A percentile compares a stretch with the other conserved stretches of the same genome.
These are phyloP conservation scores for Listrodromus nycthemerus DNA, from an alignment of 2,888 invertebrate genomes.

Conservation along the genomic window DNA sequence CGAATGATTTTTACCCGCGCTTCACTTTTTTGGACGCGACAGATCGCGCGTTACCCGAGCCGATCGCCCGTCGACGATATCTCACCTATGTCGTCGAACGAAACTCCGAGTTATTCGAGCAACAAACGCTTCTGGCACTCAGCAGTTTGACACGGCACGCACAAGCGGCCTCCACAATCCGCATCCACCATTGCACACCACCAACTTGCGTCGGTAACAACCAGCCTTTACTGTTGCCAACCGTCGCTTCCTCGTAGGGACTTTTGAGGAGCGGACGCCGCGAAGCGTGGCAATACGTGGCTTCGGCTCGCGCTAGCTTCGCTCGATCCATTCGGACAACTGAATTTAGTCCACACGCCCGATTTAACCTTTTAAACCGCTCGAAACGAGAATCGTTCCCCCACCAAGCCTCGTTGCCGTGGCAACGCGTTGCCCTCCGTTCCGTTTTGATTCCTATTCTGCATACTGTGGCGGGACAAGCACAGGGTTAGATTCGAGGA, in stretches of 20 bases:
- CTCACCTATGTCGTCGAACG: constrained; percentile 59
- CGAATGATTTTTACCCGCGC: constrained; percentile 62
- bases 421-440: constrained; percentile 21
- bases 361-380: neutral
- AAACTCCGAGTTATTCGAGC: constrained; percentile 39
- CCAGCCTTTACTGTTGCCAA: constrained; percentile 58
- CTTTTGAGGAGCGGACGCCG: constrained; percentile 48
- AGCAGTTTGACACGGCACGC: constrained; percentile 73
- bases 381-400: neutral
- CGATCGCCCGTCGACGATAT: constrained; percentile 24
- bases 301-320: constrained; percentile 18
- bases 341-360: neutral
- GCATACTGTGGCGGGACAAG: neutral
- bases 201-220: constrained; percentile 72
- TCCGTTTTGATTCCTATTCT: neutral
- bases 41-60: constrained; percentile 28
- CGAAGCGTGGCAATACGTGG: constrained; percentile 55
- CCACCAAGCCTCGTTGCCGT: neutral
- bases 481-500: constrained; percentile 4
- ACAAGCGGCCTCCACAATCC: constrained; percentile 73
- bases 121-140: constrained; percentile 49
- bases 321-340: neutral
- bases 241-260: constrained; percentile 35
- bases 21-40: constrained; percentile 59
- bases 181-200: constrained; percentile 75